phyloP scores from a whole-genome alignment of 2,113 vertebrate genomes.

The Xiphophorus hellerii region DNA sequence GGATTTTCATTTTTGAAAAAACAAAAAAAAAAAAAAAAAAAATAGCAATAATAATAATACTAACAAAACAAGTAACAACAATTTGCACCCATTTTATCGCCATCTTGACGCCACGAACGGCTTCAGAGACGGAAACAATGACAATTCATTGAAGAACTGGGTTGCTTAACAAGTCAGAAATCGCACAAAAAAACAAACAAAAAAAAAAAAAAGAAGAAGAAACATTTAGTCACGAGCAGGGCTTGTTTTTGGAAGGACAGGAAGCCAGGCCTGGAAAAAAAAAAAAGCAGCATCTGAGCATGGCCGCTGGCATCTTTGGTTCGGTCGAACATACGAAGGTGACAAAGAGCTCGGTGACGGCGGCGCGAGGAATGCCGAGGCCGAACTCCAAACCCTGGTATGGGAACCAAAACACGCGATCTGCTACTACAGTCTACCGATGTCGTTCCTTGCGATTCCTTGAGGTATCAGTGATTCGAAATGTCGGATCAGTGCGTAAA shows the following conservation, averaged over 20 bases:
- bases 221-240: slow-evolving; percentile 88
- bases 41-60: slow-evolving; percentile 71
- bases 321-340: slow-evolving; percentile 91
- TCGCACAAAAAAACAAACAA: slow-evolving; percentile 86
- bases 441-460: slow-evolving; percentile 61
- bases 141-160: slow-evolving; percentile 88
- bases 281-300: slow-evolving; percentile 95
- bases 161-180: slow-evolving; percentile 89
- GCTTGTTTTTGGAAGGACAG: slow-evolving; percentile 91
- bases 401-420: slow-evolving; percentile 70
- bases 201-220: slow-evolving; percentile 23
- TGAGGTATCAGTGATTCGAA: slow-evolving; percentile 74
- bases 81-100: slow-evolving; percentile 72
- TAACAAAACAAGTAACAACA: slow-evolving; percentile 84
- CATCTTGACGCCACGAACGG: slow-evolving; percentile 60
- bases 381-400: slow-evolving; percentile 72
- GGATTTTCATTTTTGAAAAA: slow-evolving; percentile 84
- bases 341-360: slow-evolving; percentile 82
- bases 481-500: slow-evolving; percentile 50
- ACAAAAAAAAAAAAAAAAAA: slow-evolving; percentile 29
- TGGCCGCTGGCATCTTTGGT: slow-evolving; percentile 99
- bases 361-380: slow-evolving; percentile 60
- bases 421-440: slow-evolving; percentile 74
- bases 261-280: slow-evolving; percentile 88
- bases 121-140: slow-evolving; percentile 82